Percentiles rank a stretch among this genome's conserved stretches.
Evolutionary conservation across 2,113 vertebrate genomes (phyloP).

Genomic region (Strigops habroptila): DNA sequence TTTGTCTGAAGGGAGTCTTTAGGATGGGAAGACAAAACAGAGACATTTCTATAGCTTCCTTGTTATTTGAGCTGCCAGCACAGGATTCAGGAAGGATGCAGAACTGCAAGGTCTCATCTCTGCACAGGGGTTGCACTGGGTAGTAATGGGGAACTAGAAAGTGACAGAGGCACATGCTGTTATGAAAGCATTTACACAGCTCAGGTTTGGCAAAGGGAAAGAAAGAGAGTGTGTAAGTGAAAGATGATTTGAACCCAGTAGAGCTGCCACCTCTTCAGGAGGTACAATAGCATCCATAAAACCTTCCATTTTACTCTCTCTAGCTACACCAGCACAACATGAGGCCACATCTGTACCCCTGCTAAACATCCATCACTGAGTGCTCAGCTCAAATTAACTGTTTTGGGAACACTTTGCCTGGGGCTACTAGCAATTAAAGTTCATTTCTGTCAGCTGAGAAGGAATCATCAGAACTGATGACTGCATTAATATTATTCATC

Average conservation of each 20-base stretch:
- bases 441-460: background rate
- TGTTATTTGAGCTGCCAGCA: background rate
- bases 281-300: background rate
- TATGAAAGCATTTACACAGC: background rate
- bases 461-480: background rate
- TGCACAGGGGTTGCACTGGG: background rate
- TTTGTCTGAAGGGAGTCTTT: background rate
- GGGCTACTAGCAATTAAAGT: background rate
- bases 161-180: background rate
- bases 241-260: background rate
- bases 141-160: background rate
- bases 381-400: background rate
- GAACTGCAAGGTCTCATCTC: background rate
- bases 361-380: background rate
- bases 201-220: background rate
- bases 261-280: background rate
- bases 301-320: background rate
- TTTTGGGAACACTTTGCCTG: background rate
- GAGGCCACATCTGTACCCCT: background rate
- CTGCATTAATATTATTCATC: background rate
- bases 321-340: background rate
- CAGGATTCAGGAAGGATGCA: background rate
- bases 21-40: background rate
- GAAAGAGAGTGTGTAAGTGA: background rate
- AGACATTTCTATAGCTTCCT: background rate